Evolutionary conservation across 2,888 invertebrate genomes (phyloP).

Genomic region (Agonopterix heracliana): DNA sequence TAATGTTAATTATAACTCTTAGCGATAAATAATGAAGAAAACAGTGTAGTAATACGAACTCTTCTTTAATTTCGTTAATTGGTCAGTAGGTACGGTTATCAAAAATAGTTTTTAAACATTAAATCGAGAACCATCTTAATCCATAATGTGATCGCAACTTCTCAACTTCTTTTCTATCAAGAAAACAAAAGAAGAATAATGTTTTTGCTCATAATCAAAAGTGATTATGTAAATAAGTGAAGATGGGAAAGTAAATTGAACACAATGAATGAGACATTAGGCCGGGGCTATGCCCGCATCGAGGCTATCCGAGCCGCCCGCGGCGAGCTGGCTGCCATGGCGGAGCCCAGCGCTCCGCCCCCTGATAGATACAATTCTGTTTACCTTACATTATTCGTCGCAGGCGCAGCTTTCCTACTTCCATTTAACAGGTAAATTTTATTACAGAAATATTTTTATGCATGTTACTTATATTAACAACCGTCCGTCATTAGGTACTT

Average conservation of each 20-base stretch:
- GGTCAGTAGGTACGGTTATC: no score
- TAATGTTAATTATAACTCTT: no score
- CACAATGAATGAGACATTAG: slow-evolving; percentile 79
- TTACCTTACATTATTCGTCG: slow-evolving; percentile 85
- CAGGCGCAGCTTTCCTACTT: slow-evolving; percentile 92
- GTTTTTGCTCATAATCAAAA: neutral
- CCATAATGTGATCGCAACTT: no score
- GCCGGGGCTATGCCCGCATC: slow-evolving; percentile 80
- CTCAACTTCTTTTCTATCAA: neutral
- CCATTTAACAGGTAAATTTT: slow-evolving; percentile 89
- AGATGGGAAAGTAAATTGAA: slow-evolving; percentile 8
- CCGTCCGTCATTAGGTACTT: no score
- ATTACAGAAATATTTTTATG: neutral
- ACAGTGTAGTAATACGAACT: no score
- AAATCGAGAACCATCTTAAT: no score
- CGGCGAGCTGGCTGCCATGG: slow-evolving; percentile 48
- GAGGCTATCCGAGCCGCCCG: slow-evolving; percentile 75
- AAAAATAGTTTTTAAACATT: no score
- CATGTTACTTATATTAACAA: neutral
- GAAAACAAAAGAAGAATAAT: neutral
- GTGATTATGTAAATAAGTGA: slow-evolving; percentile 1
- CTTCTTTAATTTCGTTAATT: no score
- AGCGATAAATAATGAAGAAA: no score
- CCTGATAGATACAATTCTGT: slow-evolving; percentile 83
- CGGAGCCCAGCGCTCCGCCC: slow-evolving; percentile 78